Base-by-base conservation (phyloP, 1,140 invertebrate genomes). In the Drosophila mayri region DNA sequence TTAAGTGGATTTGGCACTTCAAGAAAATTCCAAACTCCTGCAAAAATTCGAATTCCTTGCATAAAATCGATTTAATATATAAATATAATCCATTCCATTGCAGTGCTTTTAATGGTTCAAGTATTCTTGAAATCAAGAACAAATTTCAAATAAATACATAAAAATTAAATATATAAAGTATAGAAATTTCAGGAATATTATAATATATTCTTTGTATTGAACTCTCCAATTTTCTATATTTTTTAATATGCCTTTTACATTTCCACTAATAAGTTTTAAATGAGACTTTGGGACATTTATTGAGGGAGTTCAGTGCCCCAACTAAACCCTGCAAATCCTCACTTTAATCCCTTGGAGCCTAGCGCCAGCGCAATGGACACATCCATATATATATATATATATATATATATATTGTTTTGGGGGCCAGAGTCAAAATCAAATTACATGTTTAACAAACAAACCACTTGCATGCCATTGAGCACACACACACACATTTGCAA, bases 391-490 rank as follows among this genome's bases (percentile, higher is more conserved):
- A 20, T 49, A n/a, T 9, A 25, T 18, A 41, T 41, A n/a, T 9
- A 40, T n/a, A 8, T n/a, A n/a, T 41, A 18, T 7, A 7, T 9
- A 25, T 9, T 37, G 32, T 72, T 41, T 46, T 32, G 73, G 74
- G 75, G 65, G 65, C 16, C 50, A 44, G 46, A 57, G 62, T 71
- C 79, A 77, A 81, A 81, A 81, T 82, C 61, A 82, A 81, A 81
- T 81, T 77, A 81, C 73, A 81, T 82, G 79, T 82, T 81, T 77
- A 68, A 77, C 79, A 81, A 81, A 81, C 79, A 81, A 81, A 61
- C 72, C 67, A 77, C 79, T 81, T 81, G 74, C 73, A 71, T 78
- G 75, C 65, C 58, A 76, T 50, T 46, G 68, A 59, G 54, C 76
- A 62, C 55, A 44, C 41, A 62, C 55, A 44, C 41, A 54, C 32